Evolutionary conservation across 2,888 invertebrate species (phyloP), one percentile per base, ranked within the genome.

Genomic region (Nebria salina): DNA sequence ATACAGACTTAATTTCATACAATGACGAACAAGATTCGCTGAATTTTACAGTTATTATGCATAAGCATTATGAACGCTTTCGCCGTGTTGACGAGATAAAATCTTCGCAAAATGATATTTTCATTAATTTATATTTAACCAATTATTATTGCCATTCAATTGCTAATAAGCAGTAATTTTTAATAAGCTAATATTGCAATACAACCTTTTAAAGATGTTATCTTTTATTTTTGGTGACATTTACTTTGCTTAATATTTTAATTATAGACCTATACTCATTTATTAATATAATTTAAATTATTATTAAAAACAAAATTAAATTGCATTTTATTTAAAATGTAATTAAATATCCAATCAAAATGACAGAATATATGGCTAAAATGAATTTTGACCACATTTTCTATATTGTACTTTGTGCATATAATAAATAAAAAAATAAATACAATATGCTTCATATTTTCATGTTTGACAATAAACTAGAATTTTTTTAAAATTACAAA

Each of bases 11-110:
- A 70, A 70, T 70, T 70, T 70, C n/a, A 26, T 70, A 70, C 70
- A 70, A 70, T 70, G 70, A 70, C 70, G 34, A 34, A 70, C 70
- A 70, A 70, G 70, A 70, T 70, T 70, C 70, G 70, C 70, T 70
- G 70, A 70, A 54, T 70, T 26, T 20, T 20, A 70, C 70, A 70
- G 70, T 70, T 70, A 54, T 54, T 54, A 70, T 70, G 70, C 70
- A 70, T 70, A 70, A 25, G 26, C 25, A 70, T 70, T 34, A 34
- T 70, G 70, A 26, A 26, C 70, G 70, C 70, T 70, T 70, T 70
- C 70, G 70, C 70, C 70, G 15, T 70, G 15, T 34, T 7, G 54
- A 54, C 54, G 54, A 54, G 70, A 70, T 70, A 70, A 25, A 70
- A 70, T 70, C 70, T 70, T 13, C 11, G 11, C 25, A 70, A 26